Evolutionary conservation across 1,140 invertebrate species (phyloP).

Genomic region (Oryzaephilus surinamensis): DNA sequence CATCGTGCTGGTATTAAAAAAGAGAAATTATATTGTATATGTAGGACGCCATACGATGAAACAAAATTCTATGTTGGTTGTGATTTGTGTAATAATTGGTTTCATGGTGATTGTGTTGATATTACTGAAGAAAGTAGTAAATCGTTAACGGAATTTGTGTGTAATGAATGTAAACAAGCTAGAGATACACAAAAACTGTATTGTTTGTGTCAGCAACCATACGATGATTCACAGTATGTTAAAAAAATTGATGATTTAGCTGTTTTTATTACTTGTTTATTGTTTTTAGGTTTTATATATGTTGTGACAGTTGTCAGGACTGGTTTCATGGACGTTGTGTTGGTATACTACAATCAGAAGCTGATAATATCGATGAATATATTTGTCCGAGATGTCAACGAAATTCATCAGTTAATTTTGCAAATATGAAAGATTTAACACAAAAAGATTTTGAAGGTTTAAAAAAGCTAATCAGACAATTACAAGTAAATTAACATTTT

Average conservation of each 20-base stretch:
- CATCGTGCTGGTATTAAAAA: slow-evolving; percentile 41
- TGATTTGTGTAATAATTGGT: slow-evolving; percentile 96
- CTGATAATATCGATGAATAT: slow-evolving; percentile 91
- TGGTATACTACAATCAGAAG: slow-evolving; percentile 87
- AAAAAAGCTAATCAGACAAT: slow-evolving; percentile 77
- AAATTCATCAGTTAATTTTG: slow-evolving; percentile 76
- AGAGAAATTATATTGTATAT: slow-evolving; percentile 86
- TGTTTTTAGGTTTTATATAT: slow-evolving; percentile 81
- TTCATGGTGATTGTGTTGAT: slow-evolving; percentile 93
- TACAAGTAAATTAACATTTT: slow-evolving; percentile 66
- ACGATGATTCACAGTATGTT: slow-evolving; percentile 92
- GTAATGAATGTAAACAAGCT: slow-evolving; percentile 75
- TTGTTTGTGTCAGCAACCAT: slow-evolving; percentile 91
- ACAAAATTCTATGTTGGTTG: slow-evolving; percentile 97
- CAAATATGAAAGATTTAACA: slow-evolving; percentile 79
- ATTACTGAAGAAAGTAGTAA: slow-evolving; percentile 90
- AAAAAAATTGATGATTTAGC: slow-evolving; percentile 7
- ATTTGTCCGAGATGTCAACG: slow-evolving; percentile 91
- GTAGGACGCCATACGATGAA: slow-evolving; percentile 90
- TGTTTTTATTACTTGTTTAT: slow-evolving; percentile 5
- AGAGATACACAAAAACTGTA: slow-evolving; percentile 86
- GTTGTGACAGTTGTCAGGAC: slow-evolving; percentile 95
- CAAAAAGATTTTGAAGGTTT: slow-evolving; percentile 74
- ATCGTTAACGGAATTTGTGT: slow-evolving; percentile 80
- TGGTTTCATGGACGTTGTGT: slow-evolving; percentile 99